Base-by-base conservation (phyloP, 2,113 vertebrate genomes). In the Tachysurus fulvidraco region DNA sequence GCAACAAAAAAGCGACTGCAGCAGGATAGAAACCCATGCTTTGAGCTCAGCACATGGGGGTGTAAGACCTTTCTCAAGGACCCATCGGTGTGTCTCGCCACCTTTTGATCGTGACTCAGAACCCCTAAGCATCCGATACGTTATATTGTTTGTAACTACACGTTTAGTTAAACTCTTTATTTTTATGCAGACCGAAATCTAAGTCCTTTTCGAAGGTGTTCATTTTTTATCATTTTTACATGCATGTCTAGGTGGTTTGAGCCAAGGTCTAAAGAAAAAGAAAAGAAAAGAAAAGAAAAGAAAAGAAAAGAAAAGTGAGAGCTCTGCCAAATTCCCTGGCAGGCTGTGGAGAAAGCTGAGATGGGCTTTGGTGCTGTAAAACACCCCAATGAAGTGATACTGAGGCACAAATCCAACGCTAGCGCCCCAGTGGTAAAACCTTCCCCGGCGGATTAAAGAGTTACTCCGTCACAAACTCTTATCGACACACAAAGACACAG, bases 361-460 rank as follows among this genome's bases (percentile, higher is more conserved):
- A 76, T 83, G 83, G 91, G 89, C 86, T 64, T 55, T 67, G 87
- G 91, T 88, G 88, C 89, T 88, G 83, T 73, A 74, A 84, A 86
- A 85, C 79, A 80, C 55, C 79, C 73, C 62, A 73, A 85, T 88
- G 86, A 88, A 62, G 90, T 55, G 83, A 88, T 94, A 94, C 94
- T 93, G 90, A 89, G 91, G 91, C 89, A 87, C 88, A 88, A 94
- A 93, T 91, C 46, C 90, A 92, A 94, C 91, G 93, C 90, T 89
- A 86, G 90, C 92, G 91, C 93, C 92, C 93, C 89, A 85, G 82
- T 46, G 73, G 91, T 94, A 94, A 94, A 81, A 94, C 92, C 93
- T 87, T 90, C 92, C 82, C 89, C 90, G 92, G 90, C 91, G 92
- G 94, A 95, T 95, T 93, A 95, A 95, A 95, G 93, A 92, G 89